Base-by-base conservation (phyloP, 2,888 invertebrate genomes). In the Xestia c-nigrum region DNA sequence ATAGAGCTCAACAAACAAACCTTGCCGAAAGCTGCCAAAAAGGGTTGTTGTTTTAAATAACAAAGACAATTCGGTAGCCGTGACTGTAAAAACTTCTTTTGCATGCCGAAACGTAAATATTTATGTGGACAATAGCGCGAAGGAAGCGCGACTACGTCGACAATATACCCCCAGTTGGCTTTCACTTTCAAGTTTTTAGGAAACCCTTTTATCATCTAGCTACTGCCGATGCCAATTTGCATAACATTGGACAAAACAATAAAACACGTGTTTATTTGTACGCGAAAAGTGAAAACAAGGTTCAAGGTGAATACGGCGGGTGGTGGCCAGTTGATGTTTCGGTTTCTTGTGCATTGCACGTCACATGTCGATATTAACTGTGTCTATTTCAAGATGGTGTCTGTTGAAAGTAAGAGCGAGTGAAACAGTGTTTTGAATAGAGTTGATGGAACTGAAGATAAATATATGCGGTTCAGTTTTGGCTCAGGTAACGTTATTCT, bases 281-380 rank as follows among this genome's bases (percentile, higher is more conserved):
- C 90, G 94, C 94, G 93, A 95, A 96, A 96, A 96, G 96, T 95
- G 96, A 96, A 96, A 96, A 95, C 96, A 89, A 87, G 90, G 94
- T 93, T 94, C 93, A 94, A 94, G 94, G 94, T 93, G 89, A 93
- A 87, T 89, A 77, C 87, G 79, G 83, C 83, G 82, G 82, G 88
- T 86, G 87, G 84, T 90, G 87, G 92, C 90, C 95, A 96, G 96
- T 96, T 91, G 88, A 90, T 88, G 91, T 91, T 92, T 93, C 88
- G 94, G 89, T 93, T 94, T 94, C 93, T 94, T 90, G 89, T 91
- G 93, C 88, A 91, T 86, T 93, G 89, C 94, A 96, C 96, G 96
- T 93, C 80, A 90, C 84, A 85, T 82, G 84, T 84, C 88, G 65
- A 78, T 70, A 38, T 73, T 67, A 74, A 69, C 43, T 52, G 74